These are phyloP conservation scores for Atopsyche davidsoni DNA, from an alignment of 1,140 invertebrate species.

Conservation along the genomic window DNA sequence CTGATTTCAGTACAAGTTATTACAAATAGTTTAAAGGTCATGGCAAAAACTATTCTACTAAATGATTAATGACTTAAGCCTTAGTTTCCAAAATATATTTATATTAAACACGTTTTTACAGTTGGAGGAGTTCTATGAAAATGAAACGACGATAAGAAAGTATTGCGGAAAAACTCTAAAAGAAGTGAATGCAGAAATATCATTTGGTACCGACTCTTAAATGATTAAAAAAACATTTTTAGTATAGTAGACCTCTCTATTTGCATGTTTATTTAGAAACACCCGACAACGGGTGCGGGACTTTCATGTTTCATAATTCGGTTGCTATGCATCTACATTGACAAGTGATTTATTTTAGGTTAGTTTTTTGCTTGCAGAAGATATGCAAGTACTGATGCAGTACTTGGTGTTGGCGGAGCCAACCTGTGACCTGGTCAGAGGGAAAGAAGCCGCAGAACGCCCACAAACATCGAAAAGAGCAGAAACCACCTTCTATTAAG, in stretches of 20 bases:
- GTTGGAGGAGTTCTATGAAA: neutral
- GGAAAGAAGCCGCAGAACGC: too few relatives aligned
- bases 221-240: neutral
- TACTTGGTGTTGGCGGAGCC: too few relatives aligned
- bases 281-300: too few relatives aligned
- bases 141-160: slow-evolving; percentile 33
- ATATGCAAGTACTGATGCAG: too few relatives aligned
- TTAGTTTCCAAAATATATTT: neutral
- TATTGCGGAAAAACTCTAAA: slow-evolving; percentile 38
- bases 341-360: neutral
- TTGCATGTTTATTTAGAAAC: neutral
- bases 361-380: neutral
- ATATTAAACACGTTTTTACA: neutral
- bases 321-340: neutral
- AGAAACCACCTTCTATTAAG: too few relatives aligned
- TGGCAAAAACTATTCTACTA: neutral
- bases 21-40: neutral
- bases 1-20: too few relatives aligned
- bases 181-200: slow-evolving; percentile 34
- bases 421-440: too few relatives aligned
- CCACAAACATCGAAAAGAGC: too few relatives aligned
- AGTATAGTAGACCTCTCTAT: neutral
- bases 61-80: too few relatives aligned
- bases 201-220: slow-evolving; percentile 33
- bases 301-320: neutral